phyloP scores from a whole-genome alignment of 2,888 invertebrate genomes.

The Agrochola lota region DNA sequence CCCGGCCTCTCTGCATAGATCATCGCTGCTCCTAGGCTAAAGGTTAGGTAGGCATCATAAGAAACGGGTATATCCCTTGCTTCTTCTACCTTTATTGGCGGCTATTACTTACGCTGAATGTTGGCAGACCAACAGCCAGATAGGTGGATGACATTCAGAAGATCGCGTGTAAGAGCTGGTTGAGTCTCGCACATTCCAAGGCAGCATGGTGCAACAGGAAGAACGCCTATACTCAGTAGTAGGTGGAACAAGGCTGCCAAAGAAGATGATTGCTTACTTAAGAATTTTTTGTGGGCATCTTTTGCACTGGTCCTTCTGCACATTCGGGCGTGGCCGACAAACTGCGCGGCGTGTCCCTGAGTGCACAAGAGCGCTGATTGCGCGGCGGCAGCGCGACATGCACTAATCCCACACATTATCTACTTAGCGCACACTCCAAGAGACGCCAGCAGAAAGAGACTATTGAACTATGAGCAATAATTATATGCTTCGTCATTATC shows the following conservation, averaged over 20 bases:
- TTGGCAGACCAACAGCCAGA: neutral
- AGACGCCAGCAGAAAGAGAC: slow-evolving; percentile 3
- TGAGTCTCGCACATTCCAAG: neutral
- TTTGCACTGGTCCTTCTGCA: slow-evolving; percentile 29
- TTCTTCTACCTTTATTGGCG: neutral
- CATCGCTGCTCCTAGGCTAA: neutral
- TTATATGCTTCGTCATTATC: slow-evolving; percentile 5
- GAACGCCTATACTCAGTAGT: neutral
- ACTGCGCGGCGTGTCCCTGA: slow-evolving; percentile 11
- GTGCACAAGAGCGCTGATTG: slow-evolving; percentile 75
- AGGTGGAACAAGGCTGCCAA: neutral
- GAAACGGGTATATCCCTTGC: neutral
- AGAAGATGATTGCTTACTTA: neutral
- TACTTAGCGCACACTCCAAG: slow-evolving; percentile 55
- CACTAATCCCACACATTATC: slow-evolving; percentile 74
- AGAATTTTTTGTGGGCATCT: neutral
- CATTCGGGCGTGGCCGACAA: neutral
- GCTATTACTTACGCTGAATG: neutral
- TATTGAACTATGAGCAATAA: slow-evolving; percentile 23
- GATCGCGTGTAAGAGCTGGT: neutral
- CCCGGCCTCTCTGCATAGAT: too few relatives aligned
- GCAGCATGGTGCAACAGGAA: neutral
- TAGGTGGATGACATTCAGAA: neutral
- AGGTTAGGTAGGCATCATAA: neutral
- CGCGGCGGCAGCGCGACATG: slow-evolving; percentile 48